Evolutionary conservation across 1,140 invertebrate species (phyloP).

Genomic region (Cherax destructor): DNA sequence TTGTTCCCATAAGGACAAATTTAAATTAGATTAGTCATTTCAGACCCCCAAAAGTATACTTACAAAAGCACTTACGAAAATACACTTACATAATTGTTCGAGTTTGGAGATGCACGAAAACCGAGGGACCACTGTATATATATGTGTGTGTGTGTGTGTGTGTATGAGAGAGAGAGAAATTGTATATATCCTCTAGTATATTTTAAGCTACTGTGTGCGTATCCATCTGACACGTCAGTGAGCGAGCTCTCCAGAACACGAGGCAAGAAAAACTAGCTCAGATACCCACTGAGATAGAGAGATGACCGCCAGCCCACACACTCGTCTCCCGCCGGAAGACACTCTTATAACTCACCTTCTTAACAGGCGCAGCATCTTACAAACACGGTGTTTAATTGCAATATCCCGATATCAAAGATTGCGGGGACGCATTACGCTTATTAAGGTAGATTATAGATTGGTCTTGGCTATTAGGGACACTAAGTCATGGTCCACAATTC

Average conservation of each 20-base stretch:
- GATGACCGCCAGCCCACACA: not conserved
- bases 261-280: not conserved
- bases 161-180: too few relatives aligned
- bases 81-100: too few relatives aligned
- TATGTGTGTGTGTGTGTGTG: too few relatives aligned
- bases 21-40: too few relatives aligned
- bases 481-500: constrained; percentile 36
- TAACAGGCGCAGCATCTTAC: constrained; percentile 30
- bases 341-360: not conserved
- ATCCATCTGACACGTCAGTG: not conserved
- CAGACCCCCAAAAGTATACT: too few relatives aligned
- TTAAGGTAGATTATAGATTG: constrained; percentile 50
- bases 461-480: constrained; percentile 46
- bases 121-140: too few relatives aligned
- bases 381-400: constrained; percentile 40
- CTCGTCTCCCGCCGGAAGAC: constrained; percentile 8
- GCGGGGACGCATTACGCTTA: constrained; percentile 42
- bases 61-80: too few relatives aligned
- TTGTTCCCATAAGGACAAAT: too few relatives aligned
- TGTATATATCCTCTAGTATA: too few relatives aligned
- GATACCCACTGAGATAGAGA: not conserved
- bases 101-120: too few relatives aligned
- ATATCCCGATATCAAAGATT: constrained; percentile 45
- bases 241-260: too few relatives aligned
- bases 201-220: not conserved